Evolutionary conservation across 1,140 invertebrate genomes (phyloP).

Genomic region (Nephotettix cincticeps): DNA sequence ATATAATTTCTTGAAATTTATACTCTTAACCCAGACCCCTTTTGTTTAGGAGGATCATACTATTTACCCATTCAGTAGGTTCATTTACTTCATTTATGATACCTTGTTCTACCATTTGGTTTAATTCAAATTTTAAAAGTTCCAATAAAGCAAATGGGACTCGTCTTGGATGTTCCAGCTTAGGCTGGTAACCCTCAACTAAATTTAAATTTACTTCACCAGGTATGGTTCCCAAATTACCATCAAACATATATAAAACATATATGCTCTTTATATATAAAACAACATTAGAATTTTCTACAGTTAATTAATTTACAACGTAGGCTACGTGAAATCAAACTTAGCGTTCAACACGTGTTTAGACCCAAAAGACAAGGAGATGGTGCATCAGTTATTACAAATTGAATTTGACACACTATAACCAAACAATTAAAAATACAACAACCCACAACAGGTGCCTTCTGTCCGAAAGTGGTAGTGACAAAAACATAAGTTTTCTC

Average conservation of each 20-base stretch:
- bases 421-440: background rate
- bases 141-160: conserved; percentile 14
- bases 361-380: background rate
- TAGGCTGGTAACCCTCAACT: background rate
- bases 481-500: background rate
- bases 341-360: background rate
- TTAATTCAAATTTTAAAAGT: background rate
- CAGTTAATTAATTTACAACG: background rate
- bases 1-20: too few relatives aligned
- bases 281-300: background rate
- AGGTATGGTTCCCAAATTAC: conserved; percentile 1
- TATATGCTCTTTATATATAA: too few relatives aligned
- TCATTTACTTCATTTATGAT: conserved; percentile 14
- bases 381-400: background rate
- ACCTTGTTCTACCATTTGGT: background rate
- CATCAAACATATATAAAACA: background rate
- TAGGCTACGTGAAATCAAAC: background rate
- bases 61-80: conserved; percentile 20
- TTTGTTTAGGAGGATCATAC: conserved; percentile 1
- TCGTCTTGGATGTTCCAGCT: background rate
- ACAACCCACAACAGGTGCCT: background rate
- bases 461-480: background rate
- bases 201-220: background rate
- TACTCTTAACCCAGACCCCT: background rate
- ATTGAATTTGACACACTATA: background rate